Base-by-base conservation (phyloP, 2,113 vertebrate species). In the Acrocephalus arundinaceus region DNA sequence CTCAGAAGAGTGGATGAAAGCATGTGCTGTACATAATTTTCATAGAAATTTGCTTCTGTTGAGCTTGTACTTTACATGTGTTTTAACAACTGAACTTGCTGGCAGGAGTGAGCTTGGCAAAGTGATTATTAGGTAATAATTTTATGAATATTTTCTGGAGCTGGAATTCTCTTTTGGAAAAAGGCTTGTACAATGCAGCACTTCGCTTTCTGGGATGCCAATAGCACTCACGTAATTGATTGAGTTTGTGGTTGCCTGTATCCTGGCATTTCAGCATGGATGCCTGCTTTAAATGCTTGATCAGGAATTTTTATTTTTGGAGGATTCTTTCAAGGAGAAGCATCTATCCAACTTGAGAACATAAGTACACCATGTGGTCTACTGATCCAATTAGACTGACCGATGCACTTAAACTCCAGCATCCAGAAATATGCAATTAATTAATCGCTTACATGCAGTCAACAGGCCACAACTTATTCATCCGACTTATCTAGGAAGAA, bases 251-350 rank as follows among this genome's bases (percentile, higher is more conserved):
- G 93, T 63, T 88, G 92, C 85, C 72, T 83, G 85, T 27, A 4
- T 85, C 82, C 87, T 54, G 59, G 89, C 7, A 3, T 84, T 90
- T 93, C 76, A 92, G 79, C 65, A 61, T 89, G 81, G 48, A 46
- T 18, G 74, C 84, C 55, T 86, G 70, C 88, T 84, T 43, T 45
- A 96, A 97, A 96, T 85, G 96, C 96, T 93, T 82, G 28, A 57
- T 96, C 93, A 94, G 93, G 92, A 85, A 61, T 88, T 95, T 95
- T 96, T 84, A 72, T 83, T 94, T 90, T 93, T 88, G 93, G 68
- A 96, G 62, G 65, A 87, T 74, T 78, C 79, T 86, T 65, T 96
- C 94, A 93, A 95, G 94, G 83, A 95, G 92, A 87, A 93, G 48
- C 79, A 63, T 80, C 70, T 88, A 65, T 90, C 79, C 90, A 92